Conservation (phyloP, 2,888 invertebrate species). For the Caenorhabditis sp. region DNA sequence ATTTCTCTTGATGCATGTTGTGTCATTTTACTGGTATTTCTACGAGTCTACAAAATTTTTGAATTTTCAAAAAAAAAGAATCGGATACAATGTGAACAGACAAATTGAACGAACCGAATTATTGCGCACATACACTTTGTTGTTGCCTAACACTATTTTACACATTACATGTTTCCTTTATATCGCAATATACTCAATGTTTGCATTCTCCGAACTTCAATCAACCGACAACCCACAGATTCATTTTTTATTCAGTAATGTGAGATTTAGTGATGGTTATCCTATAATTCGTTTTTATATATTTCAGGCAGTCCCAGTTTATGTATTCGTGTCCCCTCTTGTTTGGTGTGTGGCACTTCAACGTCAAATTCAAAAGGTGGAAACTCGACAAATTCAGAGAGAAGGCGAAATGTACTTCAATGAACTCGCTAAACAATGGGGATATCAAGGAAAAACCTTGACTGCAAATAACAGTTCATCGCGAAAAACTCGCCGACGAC, state of each 20-base stretch:
- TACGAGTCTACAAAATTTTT: neutral
- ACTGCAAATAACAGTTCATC: too few relatives aligned
- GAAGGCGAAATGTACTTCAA: neutral
- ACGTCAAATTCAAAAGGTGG: neutral
- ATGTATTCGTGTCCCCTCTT: neutral
- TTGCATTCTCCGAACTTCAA: neutral
- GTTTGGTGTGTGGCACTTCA: neutral
- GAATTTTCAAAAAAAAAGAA: neutral
- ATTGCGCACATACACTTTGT: neutral
- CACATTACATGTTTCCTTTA: constrained; percentile 6
- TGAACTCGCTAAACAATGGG: constrained; percentile 2
- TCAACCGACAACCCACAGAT: neutral
- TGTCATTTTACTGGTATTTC: neutral
- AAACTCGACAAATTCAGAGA: too few relatives aligned
- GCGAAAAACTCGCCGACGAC: neutral
- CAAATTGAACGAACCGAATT: neutral
- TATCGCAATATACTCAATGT: neutral
- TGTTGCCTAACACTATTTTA: constrained; percentile 4
- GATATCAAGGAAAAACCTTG: neutral
- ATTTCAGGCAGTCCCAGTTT: neutral
- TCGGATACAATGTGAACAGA: neutral
- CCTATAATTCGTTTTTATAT: neutral
- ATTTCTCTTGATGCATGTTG: neutral
- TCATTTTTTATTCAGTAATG: neutral
- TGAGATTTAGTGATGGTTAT: neutral